phyloP scores from a whole-genome alignment of 2,797 vertebrate species.

The Tragelaphus eurycerus region DNA sequence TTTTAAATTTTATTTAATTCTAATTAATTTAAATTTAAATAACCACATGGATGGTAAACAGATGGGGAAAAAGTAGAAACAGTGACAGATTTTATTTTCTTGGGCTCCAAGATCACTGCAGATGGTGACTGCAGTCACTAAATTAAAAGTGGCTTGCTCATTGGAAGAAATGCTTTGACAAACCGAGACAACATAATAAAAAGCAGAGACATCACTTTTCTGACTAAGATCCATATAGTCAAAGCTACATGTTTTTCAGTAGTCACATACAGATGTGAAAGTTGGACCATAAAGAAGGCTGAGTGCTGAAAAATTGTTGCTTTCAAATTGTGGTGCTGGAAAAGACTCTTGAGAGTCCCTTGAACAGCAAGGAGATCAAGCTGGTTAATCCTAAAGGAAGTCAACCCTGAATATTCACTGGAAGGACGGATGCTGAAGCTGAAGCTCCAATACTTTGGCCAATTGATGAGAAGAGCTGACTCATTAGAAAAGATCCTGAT shows the following conservation, averaged over 20 bases:
- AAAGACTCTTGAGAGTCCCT: not conserved
- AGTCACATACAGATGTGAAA: not conserved
- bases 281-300: not conserved
- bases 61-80: not conserved
- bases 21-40: not conserved
- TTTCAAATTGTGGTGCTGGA: not conserved
- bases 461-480: not conserved
- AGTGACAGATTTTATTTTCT: not conserved
- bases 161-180: not conserved
- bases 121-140: not conserved
- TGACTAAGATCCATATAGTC: not conserved
- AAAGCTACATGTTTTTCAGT: not conserved
- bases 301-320: not conserved
- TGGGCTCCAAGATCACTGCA: not conserved
- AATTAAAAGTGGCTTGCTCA: not conserved
- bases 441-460: not conserved
- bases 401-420: not conserved
- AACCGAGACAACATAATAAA: not conserved
- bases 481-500: not conserved
- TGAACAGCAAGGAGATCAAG: not conserved
- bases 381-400: not conserved
- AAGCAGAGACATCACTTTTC: not conserved
- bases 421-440: not conserved
- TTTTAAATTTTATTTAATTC: not conserved
- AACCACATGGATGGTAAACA: not conserved